phyloP scores from a whole-genome alignment of 1,140 invertebrate genomes.

The Ylistrum balloti region DNA sequence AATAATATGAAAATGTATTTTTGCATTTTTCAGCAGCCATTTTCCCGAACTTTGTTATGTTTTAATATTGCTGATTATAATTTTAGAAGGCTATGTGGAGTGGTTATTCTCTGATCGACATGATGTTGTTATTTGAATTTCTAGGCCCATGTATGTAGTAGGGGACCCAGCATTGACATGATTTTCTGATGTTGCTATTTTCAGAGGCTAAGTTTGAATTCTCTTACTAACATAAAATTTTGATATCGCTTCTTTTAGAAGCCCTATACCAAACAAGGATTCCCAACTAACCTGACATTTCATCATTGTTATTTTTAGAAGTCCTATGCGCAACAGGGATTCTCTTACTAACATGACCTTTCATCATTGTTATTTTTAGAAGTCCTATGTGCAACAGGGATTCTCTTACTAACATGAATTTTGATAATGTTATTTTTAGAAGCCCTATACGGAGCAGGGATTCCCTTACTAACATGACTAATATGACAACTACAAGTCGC shows the following conservation, averaged over 20 bases:
- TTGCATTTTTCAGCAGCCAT: background rate
- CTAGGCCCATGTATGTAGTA: background rate
- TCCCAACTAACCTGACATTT: background rate
- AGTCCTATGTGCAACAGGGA: background rate
- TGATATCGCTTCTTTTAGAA: background rate
- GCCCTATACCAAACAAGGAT: background rate
- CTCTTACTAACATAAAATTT: background rate
- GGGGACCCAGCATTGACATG: background rate
- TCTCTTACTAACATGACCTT: background rate
- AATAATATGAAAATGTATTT: background rate
- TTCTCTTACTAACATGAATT: background rate
- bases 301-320: background rate
- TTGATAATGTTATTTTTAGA: background rate
- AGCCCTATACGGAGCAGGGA: conserved; percentile 53
- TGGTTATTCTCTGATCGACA: background rate
- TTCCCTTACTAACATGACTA: conserved; percentile 61
- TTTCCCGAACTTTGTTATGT: background rate
- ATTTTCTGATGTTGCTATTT: background rate
- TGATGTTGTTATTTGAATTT: background rate
- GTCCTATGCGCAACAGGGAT: background rate
- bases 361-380: background rate
- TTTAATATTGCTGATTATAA: background rate
- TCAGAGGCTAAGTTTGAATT: background rate
- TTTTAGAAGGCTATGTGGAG: background rate
- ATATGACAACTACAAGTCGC: conserved; percentile 61